Base-by-base conservation (phyloP, 2,888 invertebrate genomes). In the Drosophila kuntzei region DNA sequence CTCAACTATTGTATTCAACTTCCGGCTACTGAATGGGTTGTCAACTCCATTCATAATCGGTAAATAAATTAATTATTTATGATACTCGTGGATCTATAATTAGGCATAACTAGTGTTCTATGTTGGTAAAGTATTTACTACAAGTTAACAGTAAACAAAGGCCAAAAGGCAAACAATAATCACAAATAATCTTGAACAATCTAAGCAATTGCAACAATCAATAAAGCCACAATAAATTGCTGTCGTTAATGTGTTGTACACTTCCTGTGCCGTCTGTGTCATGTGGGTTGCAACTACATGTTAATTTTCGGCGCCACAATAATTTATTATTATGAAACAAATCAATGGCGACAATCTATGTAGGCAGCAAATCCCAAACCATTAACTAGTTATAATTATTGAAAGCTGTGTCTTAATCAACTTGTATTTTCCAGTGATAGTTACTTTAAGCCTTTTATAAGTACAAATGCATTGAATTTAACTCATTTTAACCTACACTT, bases 321-420 rank as follows among this genome's bases (percentile, higher is more conserved):
- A 68, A 79, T 75, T 82, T 67, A 86, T 83, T 82, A 77, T 79
- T 79, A 63, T 65, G 70, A 66, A 80, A 68, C 39, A 68, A 82
- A 72, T 82, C 79, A 71, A 74, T 65, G 70, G 44, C 55, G 46
- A 47, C 66, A 65, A 59, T 76, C 53, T 34, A 41, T 46, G 49
- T 34, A 20, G 44, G 39, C 46, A 53, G 27, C 46, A 60, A 60
- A 32, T 46, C 37, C 44, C 43, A 49, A 44, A 5, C 36, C 20
- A 47, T 29, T 37, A 55, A 12, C 49, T 57, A 62, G 60, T 63
- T 72, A 49, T 59, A 29, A 39, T 55, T 61, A 66, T 51, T 53
- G 51, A 64, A 62, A 32, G 29, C 32, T 39, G n/a, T 27, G 18
- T 32, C 22, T 44, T 18, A 69, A 80, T 71, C 64, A 65, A 12